A percentile compares a stretch with the other conserved stretches of the same genome.
Evolutionary conservation across 2,888 invertebrate genomes (phyloP).

Genomic region (Ophraella communa): DNA sequence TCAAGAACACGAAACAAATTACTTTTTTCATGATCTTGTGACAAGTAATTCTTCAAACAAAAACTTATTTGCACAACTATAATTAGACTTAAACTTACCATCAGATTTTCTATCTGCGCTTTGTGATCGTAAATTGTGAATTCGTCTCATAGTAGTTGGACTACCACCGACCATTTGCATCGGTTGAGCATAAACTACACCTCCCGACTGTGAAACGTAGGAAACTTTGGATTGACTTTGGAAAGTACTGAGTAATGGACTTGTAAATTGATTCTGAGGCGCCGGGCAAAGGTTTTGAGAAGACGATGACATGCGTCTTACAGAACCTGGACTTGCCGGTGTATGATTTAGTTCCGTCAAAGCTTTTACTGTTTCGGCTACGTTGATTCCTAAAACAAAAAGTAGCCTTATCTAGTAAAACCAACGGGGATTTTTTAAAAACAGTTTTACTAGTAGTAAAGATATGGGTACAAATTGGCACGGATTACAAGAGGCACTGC

Average conservation of each 20-base stretch:
- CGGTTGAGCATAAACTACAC: conserved; percentile 65
- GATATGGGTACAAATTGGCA: too few relatives aligned
- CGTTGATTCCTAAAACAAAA: conserved; percentile 64
- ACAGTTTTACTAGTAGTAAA: too few relatives aligned
- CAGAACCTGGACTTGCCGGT: conserved; percentile 82
- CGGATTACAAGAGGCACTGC: too few relatives aligned
- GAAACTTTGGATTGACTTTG: conserved; percentile 55
- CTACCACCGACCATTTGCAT: conserved; percentile 60
- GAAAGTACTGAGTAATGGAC: conserved; percentile 56
- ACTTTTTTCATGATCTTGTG: too few relatives aligned
- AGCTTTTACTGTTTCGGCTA: conserved; percentile 87
- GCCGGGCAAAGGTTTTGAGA: conserved; percentile 53
- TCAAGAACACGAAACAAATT: too few relatives aligned
- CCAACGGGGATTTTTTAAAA: too few relatives aligned
- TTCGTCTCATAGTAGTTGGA: conserved; percentile 63
- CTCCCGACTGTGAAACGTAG: conserved; percentile 56
- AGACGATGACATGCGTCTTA: conserved; percentile 64
- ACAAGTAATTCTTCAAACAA: too few relatives aligned
- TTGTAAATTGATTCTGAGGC: conserved; percentile 23
- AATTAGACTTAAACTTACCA: conserved; percentile 41
- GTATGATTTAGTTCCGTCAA: conserved; percentile 85
- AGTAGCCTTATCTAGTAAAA: too few relatives aligned
- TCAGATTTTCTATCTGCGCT: conserved; percentile 68
- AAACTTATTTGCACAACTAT: too few relatives aligned
- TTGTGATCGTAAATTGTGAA: conserved; percentile 65